Conservation (phyloP, 1,140 invertebrate species). For the Saxidomus purpurata region DNA sequence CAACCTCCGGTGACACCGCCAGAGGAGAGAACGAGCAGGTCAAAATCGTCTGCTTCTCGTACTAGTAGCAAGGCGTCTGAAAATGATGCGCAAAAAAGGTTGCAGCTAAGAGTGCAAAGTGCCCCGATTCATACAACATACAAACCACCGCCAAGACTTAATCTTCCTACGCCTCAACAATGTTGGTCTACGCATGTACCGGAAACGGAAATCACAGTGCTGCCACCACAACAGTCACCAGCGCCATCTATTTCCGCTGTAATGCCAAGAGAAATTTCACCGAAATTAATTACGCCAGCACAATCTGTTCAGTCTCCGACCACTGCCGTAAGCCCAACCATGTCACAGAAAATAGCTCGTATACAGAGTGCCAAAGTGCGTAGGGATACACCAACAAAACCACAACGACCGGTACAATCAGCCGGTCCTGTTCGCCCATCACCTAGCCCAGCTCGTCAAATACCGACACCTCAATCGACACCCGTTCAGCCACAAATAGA, state of each 20-base stretch:
- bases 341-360: constrained; percentile 33
- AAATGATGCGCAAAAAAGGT: not conserved
- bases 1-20: constrained; percentile 38
- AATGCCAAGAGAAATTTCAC: not conserved
- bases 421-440: constrained; percentile 59
- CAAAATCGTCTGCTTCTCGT: not conserved
- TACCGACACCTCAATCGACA: not conserved
- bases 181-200: constrained; percentile 69
- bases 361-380: constrained; percentile 51
- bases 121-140: constrained; percentile 56
- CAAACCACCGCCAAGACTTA: constrained; percentile 52
- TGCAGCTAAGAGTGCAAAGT: constrained; percentile 34
- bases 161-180: constrained; percentile 64
- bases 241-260: constrained; percentile 17
- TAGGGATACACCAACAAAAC: constrained; percentile 25
- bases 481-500: not conserved
- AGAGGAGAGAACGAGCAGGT: not conserved
- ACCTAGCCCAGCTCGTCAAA: constrained; percentile 19
- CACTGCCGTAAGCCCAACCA: constrained; percentile 31
- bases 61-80: constrained; percentile 15
- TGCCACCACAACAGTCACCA: constrained; percentile 6
- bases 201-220: constrained; percentile 58
- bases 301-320: constrained; percentile 17
- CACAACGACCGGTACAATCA: constrained; percentile 48
- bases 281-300: not conserved